A percentile compares a stretch with the other conserved stretches of the same genome.
Evolutionary conservation across 2,888 invertebrate species (phyloP).

Genomic region (Drosophila mettleri): DNA sequence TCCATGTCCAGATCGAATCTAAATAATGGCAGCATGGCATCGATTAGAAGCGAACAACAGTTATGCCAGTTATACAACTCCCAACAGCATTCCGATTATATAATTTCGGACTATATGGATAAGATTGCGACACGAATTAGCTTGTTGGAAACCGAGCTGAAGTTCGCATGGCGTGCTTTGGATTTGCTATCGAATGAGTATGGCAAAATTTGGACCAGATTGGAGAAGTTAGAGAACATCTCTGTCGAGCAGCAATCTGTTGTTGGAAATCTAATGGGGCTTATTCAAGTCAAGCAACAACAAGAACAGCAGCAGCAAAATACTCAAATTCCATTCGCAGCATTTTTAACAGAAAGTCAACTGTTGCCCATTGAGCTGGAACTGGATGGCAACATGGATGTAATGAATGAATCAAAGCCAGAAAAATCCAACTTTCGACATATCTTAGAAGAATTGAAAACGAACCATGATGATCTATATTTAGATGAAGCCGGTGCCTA

Average conservation of each 20-base stretch:
- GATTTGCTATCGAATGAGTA: constrained; percentile 96
- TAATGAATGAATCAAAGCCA: background rate
- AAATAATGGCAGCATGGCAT: constrained; percentile 63
- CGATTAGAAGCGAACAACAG: constrained; percentile 82
- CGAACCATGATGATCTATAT: constrained; percentile 25
- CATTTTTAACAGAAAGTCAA: constrained; percentile 33
- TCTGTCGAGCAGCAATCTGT: constrained; percentile 96
- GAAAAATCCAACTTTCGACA: constrained; percentile 23
- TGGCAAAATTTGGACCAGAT: constrained; percentile 96
- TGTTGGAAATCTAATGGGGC: constrained; percentile 91
- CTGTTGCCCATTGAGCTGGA: constrained; percentile 44
- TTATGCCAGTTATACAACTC: constrained; percentile 83
- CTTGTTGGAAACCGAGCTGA: constrained; percentile 94
- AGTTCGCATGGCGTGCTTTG: constrained; percentile 96
- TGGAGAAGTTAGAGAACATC: constrained; percentile 94
- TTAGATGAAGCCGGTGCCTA: constrained; percentile 18
- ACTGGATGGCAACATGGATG: constrained; percentile 15
- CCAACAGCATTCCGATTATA: constrained; percentile 89
- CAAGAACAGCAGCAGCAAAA: constrained; percentile 43
- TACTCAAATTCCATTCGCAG: constrained; percentile 10
- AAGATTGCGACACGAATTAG: constrained; percentile 93
- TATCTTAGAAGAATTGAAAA: constrained; percentile 20
- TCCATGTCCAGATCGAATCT: constrained; percentile 36
- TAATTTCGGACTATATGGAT: constrained; percentile 96
- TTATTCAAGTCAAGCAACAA: constrained; percentile 68